These are phyloP conservation scores for Invenusta paracnida DNA, from an alignment of 2,888 invertebrate genomes.

Conservation along the genomic window DNA sequence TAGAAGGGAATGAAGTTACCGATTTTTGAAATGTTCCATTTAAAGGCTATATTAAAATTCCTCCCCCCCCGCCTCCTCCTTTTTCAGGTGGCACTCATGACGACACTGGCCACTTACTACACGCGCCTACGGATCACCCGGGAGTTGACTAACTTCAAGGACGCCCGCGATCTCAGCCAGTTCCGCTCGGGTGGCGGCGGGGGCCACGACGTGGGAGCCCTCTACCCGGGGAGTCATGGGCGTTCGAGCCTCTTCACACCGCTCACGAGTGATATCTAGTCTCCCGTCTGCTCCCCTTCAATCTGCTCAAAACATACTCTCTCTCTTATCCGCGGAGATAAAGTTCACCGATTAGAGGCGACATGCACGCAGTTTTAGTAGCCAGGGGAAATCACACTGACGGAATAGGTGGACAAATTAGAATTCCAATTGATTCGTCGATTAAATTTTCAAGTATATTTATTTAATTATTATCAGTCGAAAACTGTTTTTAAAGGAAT, in stretches of 20 bases:
- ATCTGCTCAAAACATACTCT: no score
- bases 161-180: slow-evolving; percentile 54
- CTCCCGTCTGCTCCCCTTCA: no score
- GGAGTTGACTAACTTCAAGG: slow-evolving; percentile 57
- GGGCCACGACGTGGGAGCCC: background rate
- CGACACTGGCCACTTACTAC: slow-evolving; percentile 55
- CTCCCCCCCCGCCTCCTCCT: background rate
- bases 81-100: slow-evolving; percentile 54
- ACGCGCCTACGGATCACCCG: slow-evolving; percentile 56
- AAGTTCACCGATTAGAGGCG: no score
- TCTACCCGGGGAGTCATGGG: background rate
- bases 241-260: background rate
- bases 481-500: no score
- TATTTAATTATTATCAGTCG: no score
- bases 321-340: no score
- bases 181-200: background rate
- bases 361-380: no score
- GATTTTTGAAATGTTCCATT: background rate
- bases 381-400: no score
- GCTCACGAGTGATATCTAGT: background rate
- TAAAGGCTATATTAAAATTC: background rate
- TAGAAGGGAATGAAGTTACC: background rate
- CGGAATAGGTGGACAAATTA: no score
- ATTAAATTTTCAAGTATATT: no score
- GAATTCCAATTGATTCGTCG: no score